These are phyloP conservation scores for Nerophis ophidion DNA, from an alignment of 2,113 vertebrate species.

Conservation along the genomic window DNA sequence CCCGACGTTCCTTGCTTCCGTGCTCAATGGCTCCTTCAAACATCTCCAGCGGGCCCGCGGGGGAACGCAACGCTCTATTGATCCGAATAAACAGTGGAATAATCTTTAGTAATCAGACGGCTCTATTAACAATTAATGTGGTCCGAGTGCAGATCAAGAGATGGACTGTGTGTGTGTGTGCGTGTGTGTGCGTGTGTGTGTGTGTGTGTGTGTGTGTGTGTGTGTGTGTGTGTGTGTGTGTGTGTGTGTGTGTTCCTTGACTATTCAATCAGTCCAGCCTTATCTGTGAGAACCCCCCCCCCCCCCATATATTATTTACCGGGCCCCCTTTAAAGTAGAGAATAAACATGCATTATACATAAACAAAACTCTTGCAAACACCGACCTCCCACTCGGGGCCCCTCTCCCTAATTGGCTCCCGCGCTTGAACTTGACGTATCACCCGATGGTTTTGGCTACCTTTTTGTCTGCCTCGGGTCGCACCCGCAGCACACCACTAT, in stretches of 20 bases:
- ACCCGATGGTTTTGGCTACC: constrained; percentile 30
- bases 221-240: constrained; percentile 19
- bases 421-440: constrained; percentile 40
- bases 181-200: constrained; percentile 23
- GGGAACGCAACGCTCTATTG: constrained; percentile 63
- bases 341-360: constrained; percentile 3
- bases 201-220: constrained; percentile 21
- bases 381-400: neutral
- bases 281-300: constrained; percentile 49
- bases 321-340: constrained; percentile 42
- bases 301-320: constrained; percentile 56
- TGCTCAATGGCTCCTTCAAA: constrained; percentile 40
- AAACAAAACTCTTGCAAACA: constrained; percentile 7
- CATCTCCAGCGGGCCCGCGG: constrained; percentile 49
- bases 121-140: constrained; percentile 70
- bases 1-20: constrained; percentile 36
- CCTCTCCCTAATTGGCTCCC: constrained; percentile 22
- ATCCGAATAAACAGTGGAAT: constrained; percentile 69
- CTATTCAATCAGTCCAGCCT: constrained; percentile 49
- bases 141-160: constrained; percentile 58
- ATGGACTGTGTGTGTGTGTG: constrained; percentile 43
- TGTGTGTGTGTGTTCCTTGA: constrained; percentile 66
- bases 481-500: constrained; percentile 39
- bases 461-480: constrained; percentile 30
- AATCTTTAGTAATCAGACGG: constrained; percentile 65